Percentiles rank a stretch among this genome's conserved stretches.
phyloP scores from a whole-genome alignment of 2,797 vertebrate genomes.

The Heteromormyrus szaboi region DNA sequence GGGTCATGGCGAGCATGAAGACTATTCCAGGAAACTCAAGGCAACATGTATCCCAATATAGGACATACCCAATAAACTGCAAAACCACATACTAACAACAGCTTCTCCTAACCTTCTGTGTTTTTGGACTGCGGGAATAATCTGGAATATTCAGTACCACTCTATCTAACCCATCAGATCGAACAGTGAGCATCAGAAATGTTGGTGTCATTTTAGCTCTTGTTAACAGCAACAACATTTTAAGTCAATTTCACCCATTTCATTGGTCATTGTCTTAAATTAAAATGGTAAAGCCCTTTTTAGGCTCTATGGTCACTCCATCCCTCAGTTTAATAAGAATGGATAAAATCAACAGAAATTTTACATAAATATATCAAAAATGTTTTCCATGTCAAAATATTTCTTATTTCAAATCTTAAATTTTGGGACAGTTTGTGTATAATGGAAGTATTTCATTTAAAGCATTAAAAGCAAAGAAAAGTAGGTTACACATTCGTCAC shows the following conservation, averaged over 20 bases:
- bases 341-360: not conserved
- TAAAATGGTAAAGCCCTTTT: not conserved
- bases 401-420: not conserved
- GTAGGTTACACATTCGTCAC: not conserved
- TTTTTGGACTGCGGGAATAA: not conserved
- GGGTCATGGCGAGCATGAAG: not conserved
- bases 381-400: not conserved
- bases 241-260: not conserved
- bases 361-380: not conserved
- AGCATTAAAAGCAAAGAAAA: not conserved
- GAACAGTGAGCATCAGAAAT: not conserved
- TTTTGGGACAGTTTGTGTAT: not conserved
- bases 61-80: not conserved
- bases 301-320: not conserved
- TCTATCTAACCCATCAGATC: not conserved
- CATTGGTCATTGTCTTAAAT: not conserved
- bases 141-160: not conserved
- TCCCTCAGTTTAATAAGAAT: not conserved
- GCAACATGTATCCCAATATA: not conserved
- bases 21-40: not conserved
- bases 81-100: not conserved
- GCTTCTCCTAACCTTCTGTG: not conserved
- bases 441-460: not conserved
- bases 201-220: not conserved
- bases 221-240: not conserved